Percentiles rank a stretch among this genome's conserved stretches.
Evolutionary conservation across 2,888 invertebrate species (phyloP).

Genomic region (Eretmocerus hayati): DNA sequence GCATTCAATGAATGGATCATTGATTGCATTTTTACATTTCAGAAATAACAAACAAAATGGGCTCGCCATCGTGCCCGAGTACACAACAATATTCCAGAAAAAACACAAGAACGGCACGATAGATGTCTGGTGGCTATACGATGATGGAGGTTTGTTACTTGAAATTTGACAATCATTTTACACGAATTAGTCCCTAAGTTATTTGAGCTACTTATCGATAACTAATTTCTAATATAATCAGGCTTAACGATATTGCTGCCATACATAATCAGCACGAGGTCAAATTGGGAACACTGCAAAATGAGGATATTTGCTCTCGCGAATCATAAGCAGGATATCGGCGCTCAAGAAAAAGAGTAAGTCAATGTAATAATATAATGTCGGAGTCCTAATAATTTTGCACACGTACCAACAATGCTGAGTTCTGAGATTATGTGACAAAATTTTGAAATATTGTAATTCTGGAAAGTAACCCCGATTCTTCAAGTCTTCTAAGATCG

Average conservation of each 20-base stretch:
- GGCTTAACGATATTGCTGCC: conserved; percentile 74
- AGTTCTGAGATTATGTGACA: too few relatives aligned
- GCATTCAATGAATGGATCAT: not conserved
- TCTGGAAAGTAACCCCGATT: too few relatives aligned
- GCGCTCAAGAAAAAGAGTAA: conserved; percentile 80
- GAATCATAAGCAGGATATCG: conserved; percentile 69
- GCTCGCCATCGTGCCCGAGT: conserved; percentile 52
- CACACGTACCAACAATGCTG: too few relatives aligned
- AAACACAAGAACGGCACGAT: conserved; percentile 76
- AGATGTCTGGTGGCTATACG: conserved; percentile 96
- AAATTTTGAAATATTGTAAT: too few relatives aligned
- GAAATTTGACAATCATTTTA: not conserved
- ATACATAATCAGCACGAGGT: conserved; percentile 74
- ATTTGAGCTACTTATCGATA: not conserved
- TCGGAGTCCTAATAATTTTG: too few relatives aligned
- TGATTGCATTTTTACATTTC: not conserved
- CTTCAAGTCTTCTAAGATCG: too few relatives aligned
- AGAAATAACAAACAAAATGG: conserved; percentile 35
- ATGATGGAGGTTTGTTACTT: conserved; percentile 64
- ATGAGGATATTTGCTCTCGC: conserved; percentile 77
- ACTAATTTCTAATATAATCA: conserved; percentile 27
- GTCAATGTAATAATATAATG: conserved; percentile 29
- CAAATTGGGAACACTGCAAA: conserved; percentile 70
- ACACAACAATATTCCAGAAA: conserved; percentile 66
- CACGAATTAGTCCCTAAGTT: too few relatives aligned